phyloP scores from a whole-genome alignment of 2,113 vertebrate genomes.

The Sapayoa aenigma region DNA sequence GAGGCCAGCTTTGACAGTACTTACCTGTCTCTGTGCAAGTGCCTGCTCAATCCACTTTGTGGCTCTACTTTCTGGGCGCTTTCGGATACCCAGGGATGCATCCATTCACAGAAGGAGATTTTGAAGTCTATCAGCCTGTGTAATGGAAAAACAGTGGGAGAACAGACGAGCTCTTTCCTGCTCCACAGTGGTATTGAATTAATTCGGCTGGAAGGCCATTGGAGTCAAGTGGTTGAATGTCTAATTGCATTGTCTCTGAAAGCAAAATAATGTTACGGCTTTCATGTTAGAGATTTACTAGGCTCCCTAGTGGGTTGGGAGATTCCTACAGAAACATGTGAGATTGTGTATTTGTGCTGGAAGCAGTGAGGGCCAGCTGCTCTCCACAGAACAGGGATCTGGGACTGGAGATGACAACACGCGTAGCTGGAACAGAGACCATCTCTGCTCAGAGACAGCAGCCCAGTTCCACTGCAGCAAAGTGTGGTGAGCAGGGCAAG shows the following conservation, averaged over 20 bases:
- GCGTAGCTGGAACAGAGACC: background rate
- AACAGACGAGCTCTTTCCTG: background rate
- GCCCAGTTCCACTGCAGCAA: background rate
- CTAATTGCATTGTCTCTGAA: background rate
- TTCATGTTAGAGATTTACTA: background rate
- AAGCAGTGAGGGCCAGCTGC: fast-evolving
- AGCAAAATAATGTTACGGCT: background rate
- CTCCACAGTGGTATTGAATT: background rate
- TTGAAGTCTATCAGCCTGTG: background rate
- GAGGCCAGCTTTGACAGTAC: background rate
- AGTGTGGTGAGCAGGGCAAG: background rate
- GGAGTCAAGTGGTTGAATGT: background rate
- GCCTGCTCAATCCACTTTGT: fast-evolving
- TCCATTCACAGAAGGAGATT: background rate
- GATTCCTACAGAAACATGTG: background rate
- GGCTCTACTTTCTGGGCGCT: background rate
- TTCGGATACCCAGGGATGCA: background rate
- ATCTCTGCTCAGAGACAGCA: no score
- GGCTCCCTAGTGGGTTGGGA: background rate
- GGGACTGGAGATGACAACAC: background rate
- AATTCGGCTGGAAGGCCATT: background rate
- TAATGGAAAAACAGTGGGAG: background rate
- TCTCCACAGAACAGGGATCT: background rate
- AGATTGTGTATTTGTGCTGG: background rate
- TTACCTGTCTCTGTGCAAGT: background rate